Conservation (phyloP, 2,113 vertebrate genomes). For the Corydoras sp. region DNA sequence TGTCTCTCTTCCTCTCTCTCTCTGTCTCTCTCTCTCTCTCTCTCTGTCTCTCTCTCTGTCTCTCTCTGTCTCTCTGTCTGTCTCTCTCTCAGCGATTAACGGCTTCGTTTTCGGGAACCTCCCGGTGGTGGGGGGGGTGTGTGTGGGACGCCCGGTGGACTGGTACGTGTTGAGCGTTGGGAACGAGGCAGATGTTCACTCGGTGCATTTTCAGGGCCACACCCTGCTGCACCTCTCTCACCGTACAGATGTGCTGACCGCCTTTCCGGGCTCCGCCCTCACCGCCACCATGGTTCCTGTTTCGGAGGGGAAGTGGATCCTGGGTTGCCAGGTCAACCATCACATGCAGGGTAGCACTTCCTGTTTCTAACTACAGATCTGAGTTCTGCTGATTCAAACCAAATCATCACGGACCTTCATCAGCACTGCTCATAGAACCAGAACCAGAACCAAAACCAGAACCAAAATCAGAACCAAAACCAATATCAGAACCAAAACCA, state of each 20-base stretch:
- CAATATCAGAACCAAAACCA: too few species aligned
- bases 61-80: background rate
- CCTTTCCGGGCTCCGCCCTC: conserved; percentile 86
- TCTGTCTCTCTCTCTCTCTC: too few species aligned
- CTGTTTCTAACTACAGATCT: background rate
- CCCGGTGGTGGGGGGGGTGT: conserved; percentile 74
- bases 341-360: conserved; percentile 79
- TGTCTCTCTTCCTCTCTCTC: too few species aligned
- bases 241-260: conserved; percentile 77
- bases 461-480: too few species aligned
- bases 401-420: background rate
- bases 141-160: conserved; percentile 66
- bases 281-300: conserved; percentile 75
- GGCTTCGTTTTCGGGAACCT: conserved; percentile 89
- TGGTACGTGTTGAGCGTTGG: conserved; percentile 95
- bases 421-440: too few species aligned
- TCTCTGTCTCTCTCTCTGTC: too few species aligned
- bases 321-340: conserved; percentile 86
- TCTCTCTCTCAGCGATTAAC: conserved; percentile 73
- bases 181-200: conserved; percentile 85
- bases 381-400: background rate
- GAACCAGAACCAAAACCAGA: too few species aligned
- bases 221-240: conserved; percentile 80
- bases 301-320: conserved; percentile 79
- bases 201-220: conserved; percentile 86